Conservation (phyloP, 2,113 vertebrate species). For the Megaptera novaeangliae region DNA sequence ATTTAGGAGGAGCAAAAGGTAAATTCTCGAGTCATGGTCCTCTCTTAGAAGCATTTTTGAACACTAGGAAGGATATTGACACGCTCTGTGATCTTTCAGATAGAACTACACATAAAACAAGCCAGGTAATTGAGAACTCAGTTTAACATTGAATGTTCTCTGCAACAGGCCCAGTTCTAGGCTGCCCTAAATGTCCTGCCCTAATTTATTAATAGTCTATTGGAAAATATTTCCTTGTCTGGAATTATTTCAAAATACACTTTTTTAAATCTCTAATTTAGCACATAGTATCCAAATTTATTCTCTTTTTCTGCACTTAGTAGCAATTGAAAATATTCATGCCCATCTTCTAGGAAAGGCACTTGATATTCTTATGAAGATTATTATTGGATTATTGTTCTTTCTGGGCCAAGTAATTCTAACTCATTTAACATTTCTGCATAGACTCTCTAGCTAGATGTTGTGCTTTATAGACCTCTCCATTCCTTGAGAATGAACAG, state of each 20-base stretch:
- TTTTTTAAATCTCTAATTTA: slow-evolving; percentile 8
- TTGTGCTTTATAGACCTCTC: neutral
- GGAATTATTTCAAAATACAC: neutral
- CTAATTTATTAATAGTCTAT: neutral
- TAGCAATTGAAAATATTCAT: slow-evolving; percentile 7
- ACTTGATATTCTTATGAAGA: neutral
- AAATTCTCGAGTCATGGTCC: neutral
- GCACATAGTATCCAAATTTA: neutral
- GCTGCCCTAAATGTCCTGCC: neutral
- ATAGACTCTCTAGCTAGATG: neutral
- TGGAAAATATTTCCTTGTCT: neutral
- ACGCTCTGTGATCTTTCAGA: neutral
- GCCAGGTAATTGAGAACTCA: slow-evolving; percentile 17
- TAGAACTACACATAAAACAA: neutral
- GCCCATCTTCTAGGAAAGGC: neutral
- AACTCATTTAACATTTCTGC: slow-evolving; percentile 15
- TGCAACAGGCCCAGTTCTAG: neutral
- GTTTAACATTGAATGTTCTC: neutral
- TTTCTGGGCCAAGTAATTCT: neutral
- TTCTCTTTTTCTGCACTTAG: neutral
- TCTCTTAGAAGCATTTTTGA: slow-evolving; percentile 3
- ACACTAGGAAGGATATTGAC: neutral
- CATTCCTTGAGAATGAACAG: neutral
- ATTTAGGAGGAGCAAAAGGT: neutral
- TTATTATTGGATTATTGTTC: neutral